phyloP scores from a whole-genome alignment of 2,797 vertebrate species.

The Lacerta viridis region DNA sequence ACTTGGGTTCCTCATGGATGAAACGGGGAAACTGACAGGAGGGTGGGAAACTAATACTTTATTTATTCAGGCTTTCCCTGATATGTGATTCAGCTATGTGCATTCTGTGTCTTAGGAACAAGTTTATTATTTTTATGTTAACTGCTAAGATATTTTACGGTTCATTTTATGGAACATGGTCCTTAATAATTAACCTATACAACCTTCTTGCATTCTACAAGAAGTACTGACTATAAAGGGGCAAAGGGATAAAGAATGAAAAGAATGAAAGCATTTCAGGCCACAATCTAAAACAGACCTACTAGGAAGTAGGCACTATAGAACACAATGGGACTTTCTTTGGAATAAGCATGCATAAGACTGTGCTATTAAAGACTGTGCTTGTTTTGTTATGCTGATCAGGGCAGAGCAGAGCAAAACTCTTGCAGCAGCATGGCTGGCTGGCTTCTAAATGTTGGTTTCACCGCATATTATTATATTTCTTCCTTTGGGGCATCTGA shows the following conservation, averaged over 20 bases:
- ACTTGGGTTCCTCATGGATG: constrained; percentile 12
- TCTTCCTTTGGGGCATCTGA: constrained; percentile 38
- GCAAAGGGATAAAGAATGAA: constrained; percentile 26
- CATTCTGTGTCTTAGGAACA: no score
- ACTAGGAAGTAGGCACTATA: no score
- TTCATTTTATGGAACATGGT: background rate
- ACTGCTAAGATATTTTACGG: background rate
- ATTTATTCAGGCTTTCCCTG: background rate
- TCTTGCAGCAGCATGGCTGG: constrained; percentile 36
- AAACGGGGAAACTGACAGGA: background rate
- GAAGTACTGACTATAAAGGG: constrained; percentile 54
- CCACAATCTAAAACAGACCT: no score
- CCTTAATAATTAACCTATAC: background rate
- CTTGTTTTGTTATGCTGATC: constrained; percentile 55
- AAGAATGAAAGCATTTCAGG: constrained; percentile 36
- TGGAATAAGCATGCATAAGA: background rate
- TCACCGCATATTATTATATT: constrained; percentile 42
- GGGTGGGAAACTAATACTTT: background rate
- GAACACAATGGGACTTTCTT: background rate
- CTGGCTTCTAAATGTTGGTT: constrained; percentile 52
- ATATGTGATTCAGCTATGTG: no score
- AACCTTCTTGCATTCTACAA: constrained; percentile 29
- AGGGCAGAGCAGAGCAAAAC: constrained; percentile 46
- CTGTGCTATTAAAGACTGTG: constrained; percentile 26
- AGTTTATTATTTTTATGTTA: no score